Conservation (phyloP, 1,140 invertebrate species). For the Vollenhovia emeryi region DNA sequence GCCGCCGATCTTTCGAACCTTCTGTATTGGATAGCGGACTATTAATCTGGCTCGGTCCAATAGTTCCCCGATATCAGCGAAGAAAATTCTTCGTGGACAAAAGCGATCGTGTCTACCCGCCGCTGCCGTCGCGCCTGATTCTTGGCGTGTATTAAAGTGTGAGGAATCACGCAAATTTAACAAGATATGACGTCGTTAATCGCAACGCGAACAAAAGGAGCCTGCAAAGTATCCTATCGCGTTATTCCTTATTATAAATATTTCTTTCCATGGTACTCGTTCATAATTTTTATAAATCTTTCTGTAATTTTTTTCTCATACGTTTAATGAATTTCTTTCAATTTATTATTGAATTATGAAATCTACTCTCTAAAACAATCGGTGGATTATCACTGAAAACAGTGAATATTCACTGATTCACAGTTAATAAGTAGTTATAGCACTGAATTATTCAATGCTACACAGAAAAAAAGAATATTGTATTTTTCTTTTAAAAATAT, state of each 20-base stretch:
- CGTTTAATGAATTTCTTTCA: not conserved
- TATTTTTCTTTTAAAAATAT: too few relatives aligned
- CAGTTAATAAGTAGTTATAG: too few relatives aligned
- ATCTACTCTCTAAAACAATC: too few relatives aligned
- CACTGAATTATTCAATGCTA: too few relatives aligned
- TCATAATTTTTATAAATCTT: slow-evolving; percentile 1
- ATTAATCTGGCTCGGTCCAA: slow-evolving; percentile 73
- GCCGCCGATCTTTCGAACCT: slow-evolving; percentile 47
- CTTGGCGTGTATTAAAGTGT: slow-evolving; percentile 67
- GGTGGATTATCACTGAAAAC: too few relatives aligned
- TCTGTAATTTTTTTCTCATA: not conserved
- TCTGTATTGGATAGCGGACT: slow-evolving; percentile 62
- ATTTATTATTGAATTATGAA: not conserved
- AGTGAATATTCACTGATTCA: too few relatives aligned
- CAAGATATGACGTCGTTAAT: slow-evolving; percentile 28
- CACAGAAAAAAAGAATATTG: too few relatives aligned
- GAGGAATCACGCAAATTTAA: slow-evolving; percentile 70
- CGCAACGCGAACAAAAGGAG: not conserved
- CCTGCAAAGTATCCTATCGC: not conserved
- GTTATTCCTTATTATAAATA: not conserved
- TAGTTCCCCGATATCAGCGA: slow-evolving; percentile 69
- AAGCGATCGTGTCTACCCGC: slow-evolving; percentile 66
- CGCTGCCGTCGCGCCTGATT: slow-evolving; percentile 1
- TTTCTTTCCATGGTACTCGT: not conserved
- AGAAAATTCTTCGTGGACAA: slow-evolving; percentile 73